Evolutionary conservation across 2,113 vertebrate species (phyloP).

Genomic region (Raja brachyura): DNA sequence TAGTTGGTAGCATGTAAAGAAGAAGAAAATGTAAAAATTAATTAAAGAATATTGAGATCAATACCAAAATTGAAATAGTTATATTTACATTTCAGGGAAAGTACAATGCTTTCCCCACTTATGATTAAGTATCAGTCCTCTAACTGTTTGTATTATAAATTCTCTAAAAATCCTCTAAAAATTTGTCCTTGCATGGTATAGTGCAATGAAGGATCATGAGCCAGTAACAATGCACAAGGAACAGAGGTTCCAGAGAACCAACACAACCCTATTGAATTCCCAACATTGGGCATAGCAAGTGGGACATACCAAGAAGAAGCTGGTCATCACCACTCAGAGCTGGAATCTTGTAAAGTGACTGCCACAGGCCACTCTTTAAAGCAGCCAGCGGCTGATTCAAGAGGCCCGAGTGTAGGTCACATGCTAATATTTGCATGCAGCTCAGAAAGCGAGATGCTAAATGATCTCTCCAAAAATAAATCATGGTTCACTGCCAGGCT

Average conservation of each 20-base stretch:
- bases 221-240: neutral
- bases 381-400: neutral
- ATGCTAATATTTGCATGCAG: neutral
- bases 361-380: neutral
- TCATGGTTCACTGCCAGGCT: neutral
- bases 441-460: neutral
- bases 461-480: constrained; percentile 19
- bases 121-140: neutral
- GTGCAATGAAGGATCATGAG: neutral
- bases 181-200: neutral
- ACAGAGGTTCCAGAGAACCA: neutral
- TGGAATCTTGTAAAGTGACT: neutral
- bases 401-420: neutral
- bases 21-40: constrained; percentile 46
- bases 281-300: neutral
- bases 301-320: neutral
- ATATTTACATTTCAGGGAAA: neutral
- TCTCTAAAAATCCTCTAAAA: constrained; percentile 12
- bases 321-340: neutral
- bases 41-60: constrained; percentile 40
- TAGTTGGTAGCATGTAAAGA: constrained; percentile 40
- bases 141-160: neutral
- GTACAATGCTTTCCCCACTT: neutral
- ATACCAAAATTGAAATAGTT: neutral
- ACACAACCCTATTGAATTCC: neutral